These are phyloP conservation scores for Anniella stebbinsi DNA, from an alignment of 2,797 vertebrate species.

Conservation along the genomic window DNA sequence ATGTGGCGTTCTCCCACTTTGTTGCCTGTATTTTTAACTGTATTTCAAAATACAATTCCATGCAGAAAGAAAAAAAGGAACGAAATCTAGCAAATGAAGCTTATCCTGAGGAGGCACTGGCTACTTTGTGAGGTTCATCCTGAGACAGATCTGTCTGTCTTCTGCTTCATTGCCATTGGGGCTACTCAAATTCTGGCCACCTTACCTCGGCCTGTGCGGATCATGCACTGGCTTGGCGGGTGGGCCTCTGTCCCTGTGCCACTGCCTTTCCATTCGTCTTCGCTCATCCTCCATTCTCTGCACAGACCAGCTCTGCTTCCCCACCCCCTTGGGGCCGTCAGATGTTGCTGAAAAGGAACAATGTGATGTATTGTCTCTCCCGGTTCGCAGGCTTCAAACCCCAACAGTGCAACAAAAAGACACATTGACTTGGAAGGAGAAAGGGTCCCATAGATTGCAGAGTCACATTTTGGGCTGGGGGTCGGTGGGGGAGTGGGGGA, in stretches of 20 bases:
- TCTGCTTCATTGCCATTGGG: neutral
- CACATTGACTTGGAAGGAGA: slow-evolving; percentile 80
- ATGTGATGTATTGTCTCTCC: slow-evolving; percentile 82
- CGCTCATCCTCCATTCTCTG: slow-evolving; percentile 6
- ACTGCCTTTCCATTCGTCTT: slow-evolving; percentile 29
- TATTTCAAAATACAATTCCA: neutral
- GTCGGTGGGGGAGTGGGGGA: neutral
- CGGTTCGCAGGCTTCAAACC: slow-evolving; percentile 78
- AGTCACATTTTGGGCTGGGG: slow-evolving; percentile 47
- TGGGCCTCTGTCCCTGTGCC: neutral
- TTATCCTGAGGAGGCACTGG: neutral
- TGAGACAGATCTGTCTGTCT: neutral
- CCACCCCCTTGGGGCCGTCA: slow-evolving; percentile 58
- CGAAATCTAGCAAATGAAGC: neutral
- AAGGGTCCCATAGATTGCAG: slow-evolving; percentile 64
- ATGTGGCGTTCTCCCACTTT: neutral
- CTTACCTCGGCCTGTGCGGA: neutral
- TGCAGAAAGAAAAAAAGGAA: neutral
- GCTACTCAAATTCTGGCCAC: neutral
- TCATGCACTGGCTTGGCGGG: neutral
- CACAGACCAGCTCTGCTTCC: slow-evolving; percentile 5
- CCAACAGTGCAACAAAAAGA: slow-evolving; percentile 82
- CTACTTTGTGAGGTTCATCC: neutral
- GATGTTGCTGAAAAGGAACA: slow-evolving; percentile 79
- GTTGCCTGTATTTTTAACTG: neutral